Percentiles rank a stretch among this genome's conserved stretches.
Evolutionary conservation across 2,797 vertebrate species (phyloP).

Genomic region (Tauraco hartlaubi): DNA sequence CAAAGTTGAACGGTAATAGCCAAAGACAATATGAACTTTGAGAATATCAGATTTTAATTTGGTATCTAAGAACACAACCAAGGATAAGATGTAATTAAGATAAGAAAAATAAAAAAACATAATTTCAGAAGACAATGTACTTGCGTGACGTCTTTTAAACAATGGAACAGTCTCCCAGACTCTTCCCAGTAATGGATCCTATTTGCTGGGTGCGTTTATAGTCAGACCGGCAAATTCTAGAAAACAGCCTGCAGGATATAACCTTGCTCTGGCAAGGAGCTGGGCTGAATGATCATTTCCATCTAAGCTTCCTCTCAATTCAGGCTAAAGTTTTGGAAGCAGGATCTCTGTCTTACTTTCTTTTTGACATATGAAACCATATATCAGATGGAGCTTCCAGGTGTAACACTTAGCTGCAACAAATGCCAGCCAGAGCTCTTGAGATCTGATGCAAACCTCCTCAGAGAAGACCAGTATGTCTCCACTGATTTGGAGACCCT

Average conservation of each 20-base stretch:
- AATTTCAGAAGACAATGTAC: conserved; percentile 49
- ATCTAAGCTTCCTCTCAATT: conserved; percentile 13
- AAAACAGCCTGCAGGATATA: conserved; percentile 54
- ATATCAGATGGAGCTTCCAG: not conserved
- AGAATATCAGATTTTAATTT: conserved; percentile 11
- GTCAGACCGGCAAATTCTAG: conserved; percentile 43
- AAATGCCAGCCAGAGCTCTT: not conserved
- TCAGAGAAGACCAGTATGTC: not conserved
- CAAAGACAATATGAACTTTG: not conserved
- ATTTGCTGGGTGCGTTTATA: conserved; percentile 48
- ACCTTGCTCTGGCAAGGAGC: conserved; percentile 34
- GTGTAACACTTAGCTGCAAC: not conserved
- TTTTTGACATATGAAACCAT: not conserved
- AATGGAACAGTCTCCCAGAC: conserved; percentile 51
- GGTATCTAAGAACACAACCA: conserved; percentile 8
- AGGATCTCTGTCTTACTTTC: not conserved
- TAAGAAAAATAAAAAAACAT: conserved; percentile 45
- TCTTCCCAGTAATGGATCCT: conserved; percentile 41
- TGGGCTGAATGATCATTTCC: conserved; percentile 40
- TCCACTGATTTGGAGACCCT: not conserved
- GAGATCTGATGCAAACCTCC: not conserved
- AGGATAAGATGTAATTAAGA: conserved; percentile 42
- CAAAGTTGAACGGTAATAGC: not conserved
- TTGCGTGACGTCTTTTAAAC: conserved; percentile 34
- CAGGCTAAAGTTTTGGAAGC: conserved; percentile 1